Conservation (phyloP, 2,797 vertebrate genomes). For the Sebastes hubbsi region DNA sequence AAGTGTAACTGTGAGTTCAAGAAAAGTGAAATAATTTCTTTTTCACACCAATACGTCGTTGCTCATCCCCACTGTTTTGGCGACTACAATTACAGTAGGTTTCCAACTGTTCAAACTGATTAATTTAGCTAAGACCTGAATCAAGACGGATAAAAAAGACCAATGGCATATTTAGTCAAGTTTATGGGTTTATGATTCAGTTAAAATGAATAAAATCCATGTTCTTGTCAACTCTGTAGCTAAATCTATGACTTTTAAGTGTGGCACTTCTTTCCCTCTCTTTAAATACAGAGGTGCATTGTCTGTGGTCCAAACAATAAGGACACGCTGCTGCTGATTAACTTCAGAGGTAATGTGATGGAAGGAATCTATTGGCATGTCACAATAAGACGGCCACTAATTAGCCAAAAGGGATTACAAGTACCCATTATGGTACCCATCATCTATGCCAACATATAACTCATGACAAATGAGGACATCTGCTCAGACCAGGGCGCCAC, state of each 20-base stretch:
- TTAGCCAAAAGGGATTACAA: conserved; percentile 68
- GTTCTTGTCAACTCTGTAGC: neutral
- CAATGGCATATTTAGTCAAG: neutral
- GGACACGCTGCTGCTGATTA: conserved; percentile 21
- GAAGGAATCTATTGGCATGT: conserved; percentile 41
- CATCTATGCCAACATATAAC: conserved; percentile 51
- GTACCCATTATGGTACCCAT: conserved; percentile 48
- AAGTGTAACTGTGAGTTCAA: neutral
- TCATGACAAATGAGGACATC: conserved; percentile 68
- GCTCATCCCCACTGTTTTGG: neutral
- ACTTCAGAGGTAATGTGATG: conserved; percentile 35
- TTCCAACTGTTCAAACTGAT: conserved; percentile 13
- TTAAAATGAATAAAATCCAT: neutral
- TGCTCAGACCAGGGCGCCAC: conserved; percentile 45
- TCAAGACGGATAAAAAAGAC: neutral
- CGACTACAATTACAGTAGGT: neutral
- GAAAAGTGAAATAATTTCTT: neutral
- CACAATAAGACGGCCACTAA: conserved; percentile 49
- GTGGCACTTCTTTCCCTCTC: neutral
- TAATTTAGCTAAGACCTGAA: neutral
- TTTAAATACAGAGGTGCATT: neutral
- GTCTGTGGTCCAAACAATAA: conserved; percentile 11
- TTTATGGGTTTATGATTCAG: neutral
- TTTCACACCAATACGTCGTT: neutral
- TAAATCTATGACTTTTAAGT: neutral